These are phyloP conservation scores for Odontamblyopus lacepedii DNA, from an alignment of 2,797 vertebrate species.

Conservation along the genomic window DNA sequence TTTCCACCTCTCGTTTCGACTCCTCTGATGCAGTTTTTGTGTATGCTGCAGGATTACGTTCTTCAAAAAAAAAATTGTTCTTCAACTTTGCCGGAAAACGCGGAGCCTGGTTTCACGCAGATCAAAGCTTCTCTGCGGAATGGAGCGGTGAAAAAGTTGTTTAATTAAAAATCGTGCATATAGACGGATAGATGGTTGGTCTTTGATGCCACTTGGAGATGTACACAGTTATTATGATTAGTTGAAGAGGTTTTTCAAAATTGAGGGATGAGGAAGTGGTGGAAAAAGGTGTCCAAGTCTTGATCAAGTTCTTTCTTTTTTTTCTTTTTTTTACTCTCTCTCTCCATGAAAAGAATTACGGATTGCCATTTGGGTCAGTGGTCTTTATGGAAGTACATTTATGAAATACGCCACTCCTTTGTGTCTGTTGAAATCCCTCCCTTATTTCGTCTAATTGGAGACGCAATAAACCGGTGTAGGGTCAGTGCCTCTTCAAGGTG, in stretches of 20 bases:
- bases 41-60: slow-evolving; percentile 22
- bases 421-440: slow-evolving; percentile 51
- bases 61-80: slow-evolving; percentile 17
- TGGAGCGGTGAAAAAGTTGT: slow-evolving; percentile 67
- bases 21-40: slow-evolving; percentile 34
- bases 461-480: slow-evolving; percentile 75
- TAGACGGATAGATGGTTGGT: slow-evolving; percentile 52
- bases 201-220: slow-evolving; percentile 75
- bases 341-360: slow-evolving; percentile 69
- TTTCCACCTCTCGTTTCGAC: background rate
- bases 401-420: slow-evolving; percentile 72
- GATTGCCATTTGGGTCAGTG: slow-evolving; percentile 78
- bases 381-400: slow-evolving; percentile 78
- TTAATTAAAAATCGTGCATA: slow-evolving; percentile 75
- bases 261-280: slow-evolving; percentile 36
- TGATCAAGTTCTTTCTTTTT: slow-evolving; percentile 65
- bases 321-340: slow-evolving; percentile 55
- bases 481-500: slow-evolving; percentile 82
- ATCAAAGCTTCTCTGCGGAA: slow-evolving; percentile 73
- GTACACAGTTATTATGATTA: slow-evolving; percentile 66
- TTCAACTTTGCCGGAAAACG: slow-evolving; percentile 64
- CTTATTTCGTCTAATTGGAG: slow-evolving; percentile 74
- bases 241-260: slow-evolving; percentile 63
- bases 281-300: slow-evolving; percentile 51
- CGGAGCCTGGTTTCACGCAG: slow-evolving; percentile 56